These are phyloP conservation scores for Mormyrus proboscirostris DNA, from an alignment of 2,797 vertebrate species.

Conservation along the genomic window DNA sequence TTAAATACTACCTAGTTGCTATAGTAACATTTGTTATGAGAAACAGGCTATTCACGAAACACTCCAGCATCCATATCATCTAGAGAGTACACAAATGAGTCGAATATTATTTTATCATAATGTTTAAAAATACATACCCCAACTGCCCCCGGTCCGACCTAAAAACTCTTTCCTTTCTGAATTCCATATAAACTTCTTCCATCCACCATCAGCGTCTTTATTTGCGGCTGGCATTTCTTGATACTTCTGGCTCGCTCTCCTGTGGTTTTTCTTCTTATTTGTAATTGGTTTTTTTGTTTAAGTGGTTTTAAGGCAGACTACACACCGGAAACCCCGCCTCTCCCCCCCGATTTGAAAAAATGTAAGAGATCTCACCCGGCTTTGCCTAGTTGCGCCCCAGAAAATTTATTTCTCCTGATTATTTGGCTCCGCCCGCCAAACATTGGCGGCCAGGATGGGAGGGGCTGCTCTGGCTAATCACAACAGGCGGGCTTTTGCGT, in stretches of 20 bases:
- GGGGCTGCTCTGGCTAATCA: slow-evolving; percentile 46
- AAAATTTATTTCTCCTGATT: slow-evolving; percentile 52
- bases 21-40: neutral
- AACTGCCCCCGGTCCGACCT: slow-evolving; percentile 84
- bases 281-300: slow-evolving; percentile 8
- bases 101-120: neutral
- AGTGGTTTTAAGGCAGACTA: neutral
- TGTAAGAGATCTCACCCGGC: slow-evolving; percentile 46
- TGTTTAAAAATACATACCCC: slow-evolving; percentile 74
- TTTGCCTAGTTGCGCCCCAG: slow-evolving; percentile 22
- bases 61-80: neutral
- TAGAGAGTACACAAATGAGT: neutral
- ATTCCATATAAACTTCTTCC: slow-evolving; percentile 90
- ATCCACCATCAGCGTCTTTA: slow-evolving; percentile 78
- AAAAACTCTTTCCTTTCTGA: slow-evolving; percentile 85
- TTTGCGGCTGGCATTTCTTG: slow-evolving; percentile 71
- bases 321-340: neutral
- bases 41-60: neutral
- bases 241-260: slow-evolving; percentile 22
- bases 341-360: slow-evolving; percentile 27
- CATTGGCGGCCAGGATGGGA: slow-evolving; percentile 38
- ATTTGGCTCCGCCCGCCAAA: slow-evolving; percentile 50
- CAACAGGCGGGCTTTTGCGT: slow-evolving; percentile 18
- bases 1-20: neutral
- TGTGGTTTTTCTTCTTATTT: slow-evolving; percentile 1